A percentile compares a stretch with the other conserved stretches of the same genome.
Conservation (phyloP, 1,140 invertebrate species). For the Meloidogyne floridensis region DNA sequence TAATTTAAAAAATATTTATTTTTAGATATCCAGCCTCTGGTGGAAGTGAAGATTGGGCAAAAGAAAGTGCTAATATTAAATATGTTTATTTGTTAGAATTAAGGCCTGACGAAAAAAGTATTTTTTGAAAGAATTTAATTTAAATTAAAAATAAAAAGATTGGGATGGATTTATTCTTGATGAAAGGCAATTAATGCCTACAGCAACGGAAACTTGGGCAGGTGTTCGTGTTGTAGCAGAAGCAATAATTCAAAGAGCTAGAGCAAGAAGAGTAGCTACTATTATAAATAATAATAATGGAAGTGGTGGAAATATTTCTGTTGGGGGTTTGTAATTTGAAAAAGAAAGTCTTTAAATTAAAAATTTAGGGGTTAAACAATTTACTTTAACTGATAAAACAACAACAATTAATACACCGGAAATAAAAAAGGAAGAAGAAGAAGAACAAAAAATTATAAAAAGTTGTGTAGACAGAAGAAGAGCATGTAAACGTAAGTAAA, state of each 20-base stretch:
- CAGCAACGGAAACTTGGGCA: conserved; percentile 64
- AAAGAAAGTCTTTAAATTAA: not conserved
- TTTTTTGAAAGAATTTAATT: conserved; percentile 2
- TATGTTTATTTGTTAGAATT: conserved; percentile 64
- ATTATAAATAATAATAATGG: not conserved
- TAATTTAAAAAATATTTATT: conserved; percentile 22
- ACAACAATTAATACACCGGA: not conserved
- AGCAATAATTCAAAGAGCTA: conserved; percentile 56
- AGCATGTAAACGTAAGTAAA: conserved; percentile 23
- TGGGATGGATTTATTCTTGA: conserved; percentile 65
- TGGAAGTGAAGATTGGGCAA: conserved; percentile 65
- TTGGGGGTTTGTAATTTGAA: not conserved
- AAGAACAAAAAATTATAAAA: not conserved
- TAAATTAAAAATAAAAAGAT: conserved; percentile 41
- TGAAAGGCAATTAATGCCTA: conserved; percentile 61
- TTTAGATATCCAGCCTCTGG: conserved; percentile 61
- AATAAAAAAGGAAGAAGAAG: not conserved
- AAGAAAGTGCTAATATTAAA: conserved; percentile 58
- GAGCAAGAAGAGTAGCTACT: conserved; percentile 14
- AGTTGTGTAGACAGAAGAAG: conserved; percentile 7
- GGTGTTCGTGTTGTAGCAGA: conserved; percentile 63
- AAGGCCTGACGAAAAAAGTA: conserved; percentile 65
- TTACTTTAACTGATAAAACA: not conserved
- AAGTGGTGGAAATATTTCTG: conserved; percentile 6
- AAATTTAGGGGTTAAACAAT: not conserved